These are phyloP conservation scores for Babylonia areolata DNA, from an alignment of 1,140 invertebrate species.

Conservation along the genomic window DNA sequence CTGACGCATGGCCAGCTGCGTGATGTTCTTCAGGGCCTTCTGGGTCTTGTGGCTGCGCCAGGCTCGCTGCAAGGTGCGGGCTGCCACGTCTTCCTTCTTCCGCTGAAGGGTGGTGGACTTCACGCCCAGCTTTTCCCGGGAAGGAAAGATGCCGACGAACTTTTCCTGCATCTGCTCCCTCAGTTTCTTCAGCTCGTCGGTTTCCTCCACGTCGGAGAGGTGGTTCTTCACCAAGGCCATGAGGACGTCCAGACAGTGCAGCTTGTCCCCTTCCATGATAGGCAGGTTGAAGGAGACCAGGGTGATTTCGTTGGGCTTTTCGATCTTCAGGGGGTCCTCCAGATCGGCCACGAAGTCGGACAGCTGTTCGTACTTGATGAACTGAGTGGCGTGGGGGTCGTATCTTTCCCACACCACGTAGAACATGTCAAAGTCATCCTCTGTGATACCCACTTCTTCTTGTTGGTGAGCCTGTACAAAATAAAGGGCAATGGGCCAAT, in stretches of 20 bases:
- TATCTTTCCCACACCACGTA: conserved; percentile 98
- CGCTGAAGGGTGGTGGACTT: conserved; percentile 95
- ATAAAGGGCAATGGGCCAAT: background rate
- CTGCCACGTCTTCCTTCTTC: conserved; percentile 96
- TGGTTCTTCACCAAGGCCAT: conserved; percentile 95
- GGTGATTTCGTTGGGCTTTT: conserved; percentile 95
- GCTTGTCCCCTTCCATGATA: conserved; percentile 95
- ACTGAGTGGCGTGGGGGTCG: conserved; percentile 96
- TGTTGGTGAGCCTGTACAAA: conserved; percentile 89
- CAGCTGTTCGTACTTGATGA: conserved; percentile 93
- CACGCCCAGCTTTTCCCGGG: conserved; percentile 93
- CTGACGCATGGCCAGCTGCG: conserved; percentile 64
- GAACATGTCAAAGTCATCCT: conserved; percentile 98
- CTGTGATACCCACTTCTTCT: conserved; percentile 94
- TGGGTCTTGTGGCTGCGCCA: conserved; percentile 77
- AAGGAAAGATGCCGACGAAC: conserved; percentile 96
- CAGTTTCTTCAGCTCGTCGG: conserved; percentile 92
- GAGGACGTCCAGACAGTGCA: conserved; percentile 96
- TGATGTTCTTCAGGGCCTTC: conserved; percentile 67
- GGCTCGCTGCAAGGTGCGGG: conserved; percentile 88
- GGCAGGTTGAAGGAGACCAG: conserved; percentile 97
- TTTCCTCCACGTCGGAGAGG: conserved; percentile 91
- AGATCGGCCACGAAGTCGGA: conserved; percentile 96
- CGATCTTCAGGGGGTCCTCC: conserved; percentile 91
- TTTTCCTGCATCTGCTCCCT: conserved; percentile 96